Percentiles rank a stretch among this genome's conserved stretches.
phyloP scores from a whole-genome alignment of 2,113 vertebrate species.

The Triplophysa tibetana region DNA sequence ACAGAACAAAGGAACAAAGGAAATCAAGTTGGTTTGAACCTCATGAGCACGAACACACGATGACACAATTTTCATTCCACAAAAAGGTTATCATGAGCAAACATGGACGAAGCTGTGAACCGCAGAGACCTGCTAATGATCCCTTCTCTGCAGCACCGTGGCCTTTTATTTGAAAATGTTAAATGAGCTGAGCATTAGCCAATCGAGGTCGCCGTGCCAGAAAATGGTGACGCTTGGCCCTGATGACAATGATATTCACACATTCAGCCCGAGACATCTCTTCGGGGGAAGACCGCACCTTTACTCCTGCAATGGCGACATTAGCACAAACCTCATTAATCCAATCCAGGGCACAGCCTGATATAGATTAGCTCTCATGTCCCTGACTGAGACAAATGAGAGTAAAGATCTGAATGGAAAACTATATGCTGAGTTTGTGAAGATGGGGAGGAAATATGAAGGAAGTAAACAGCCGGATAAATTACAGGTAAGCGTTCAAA shows the following conservation, averaged over 20 bases:
- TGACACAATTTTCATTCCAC: conserved; percentile 1
- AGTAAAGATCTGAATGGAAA: conserved; percentile 21
- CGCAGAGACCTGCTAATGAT: conserved; percentile 35
- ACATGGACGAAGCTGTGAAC: conserved; percentile 27
- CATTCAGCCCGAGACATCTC: background rate
- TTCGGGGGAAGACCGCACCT: conserved; percentile 4
- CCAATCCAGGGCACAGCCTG: conserved; percentile 18
- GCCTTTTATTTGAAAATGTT: conserved; percentile 29
- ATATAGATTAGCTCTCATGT: conserved; percentile 32
- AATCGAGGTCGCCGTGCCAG: conserved; percentile 53
- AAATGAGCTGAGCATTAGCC: conserved; percentile 28
- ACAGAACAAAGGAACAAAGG: too few species aligned
- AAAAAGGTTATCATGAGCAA: conserved; percentile 32
- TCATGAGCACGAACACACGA: too few species aligned
- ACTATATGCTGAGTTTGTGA: background rate
- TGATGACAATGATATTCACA: background rate
- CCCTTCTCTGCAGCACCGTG: conserved; percentile 11
- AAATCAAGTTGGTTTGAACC: too few species aligned
- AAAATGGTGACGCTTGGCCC: conserved; percentile 16
- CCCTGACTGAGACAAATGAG: conserved; percentile 19
- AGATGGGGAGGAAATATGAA: background rate
- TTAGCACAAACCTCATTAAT: conserved; percentile 16
- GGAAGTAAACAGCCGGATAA: background rate
- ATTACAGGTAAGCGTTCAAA: background rate
- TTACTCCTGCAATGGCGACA: background rate